phyloP scores from a whole-genome alignment of 1,140 invertebrate genomes.

The Schlechtendalia chinensis region DNA sequence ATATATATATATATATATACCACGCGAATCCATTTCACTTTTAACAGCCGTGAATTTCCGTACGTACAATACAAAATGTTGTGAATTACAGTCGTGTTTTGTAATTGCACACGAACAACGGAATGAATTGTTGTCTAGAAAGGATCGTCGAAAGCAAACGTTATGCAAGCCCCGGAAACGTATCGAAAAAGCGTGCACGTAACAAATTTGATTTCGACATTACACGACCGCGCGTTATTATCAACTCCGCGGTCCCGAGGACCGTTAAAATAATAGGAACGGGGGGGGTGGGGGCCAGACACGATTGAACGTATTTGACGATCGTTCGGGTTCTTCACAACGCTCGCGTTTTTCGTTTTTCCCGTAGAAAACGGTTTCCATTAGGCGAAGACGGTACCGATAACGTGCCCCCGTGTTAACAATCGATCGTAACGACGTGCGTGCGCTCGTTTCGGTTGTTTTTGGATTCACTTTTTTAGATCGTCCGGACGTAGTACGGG shows the following conservation, averaged over 20 bases:
- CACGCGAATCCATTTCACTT: neutral
- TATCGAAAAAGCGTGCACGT: slow-evolving; percentile 25
- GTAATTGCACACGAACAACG: neutral
- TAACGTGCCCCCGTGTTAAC: too few relatives aligned
- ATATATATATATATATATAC: too few relatives aligned
- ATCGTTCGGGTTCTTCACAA: neutral
- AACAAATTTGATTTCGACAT: slow-evolving; percentile 28
- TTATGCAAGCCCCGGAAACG: slow-evolving; percentile 12
- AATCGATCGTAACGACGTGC: neutral
- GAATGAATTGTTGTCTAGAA: slow-evolving; percentile 30
- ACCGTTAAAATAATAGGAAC: neutral
- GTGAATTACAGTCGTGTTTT: neutral
- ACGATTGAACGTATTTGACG: neutral
- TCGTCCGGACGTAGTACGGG: too few relatives aligned
- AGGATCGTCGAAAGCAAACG: neutral
- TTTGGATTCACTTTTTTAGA: too few relatives aligned
- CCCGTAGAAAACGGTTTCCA: neutral
- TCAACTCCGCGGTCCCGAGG: too few relatives aligned
- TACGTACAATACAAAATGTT: neutral
- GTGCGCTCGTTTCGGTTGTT: too few relatives aligned
- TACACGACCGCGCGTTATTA: neutral
- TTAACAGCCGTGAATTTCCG: neutral
- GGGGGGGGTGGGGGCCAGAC: too few relatives aligned
- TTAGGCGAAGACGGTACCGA: too few relatives aligned
- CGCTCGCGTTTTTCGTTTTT: neutral